Base-by-base conservation (phyloP, 2,113 vertebrate genomes). In the Gymnarchus niloticus region DNA sequence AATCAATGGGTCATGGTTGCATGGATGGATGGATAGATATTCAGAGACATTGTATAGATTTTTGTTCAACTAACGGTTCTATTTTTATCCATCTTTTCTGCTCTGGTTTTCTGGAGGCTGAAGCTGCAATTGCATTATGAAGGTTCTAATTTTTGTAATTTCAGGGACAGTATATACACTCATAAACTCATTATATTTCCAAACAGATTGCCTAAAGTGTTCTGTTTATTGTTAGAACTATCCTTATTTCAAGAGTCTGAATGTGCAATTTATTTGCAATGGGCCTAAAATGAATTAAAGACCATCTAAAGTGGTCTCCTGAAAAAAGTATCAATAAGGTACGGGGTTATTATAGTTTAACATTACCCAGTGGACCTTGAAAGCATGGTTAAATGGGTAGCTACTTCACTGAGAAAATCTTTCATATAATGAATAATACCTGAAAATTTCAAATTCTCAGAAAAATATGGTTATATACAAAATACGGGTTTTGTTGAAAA, bases 51-150 rank as follows among this genome's bases (percentile, higher is more conserved):
- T 73, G 4, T 73, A 19, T 73, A 33, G 28, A 73, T 33, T 73
- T 73, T 73, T 17, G 37, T 14, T 69, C 33, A 69, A 19, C 28
- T 17, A 69, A 19, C 49, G 21, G 23, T 25, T 81, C 44, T 81
- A 23, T 28, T 51, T 81, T 82, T 54, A 86, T 90, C 81, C 82
- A 48, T 81, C 14, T 73, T 28, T 61, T 73, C 87, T 84, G 25
- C 78, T 57, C 83, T 86, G 56, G 12, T 73, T 57, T 87, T 81
- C 59, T 49, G 86, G 54, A 41, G 87, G 86, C 81, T 88, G 87
- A 88, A 89, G 87, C 61, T 85, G 87, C 85, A 86, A 54, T 80
- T 90, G 59, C 57, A 54, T 83, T 85, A 84, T 87, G 85, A 78
- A 86, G 84, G 41, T 3, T 83, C 81, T 23, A 76, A 69, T 69